Evolutionary conservation across 2,113 vertebrate species (phyloP).

Genomic region (Mesoclemmys tuberculata): DNA sequence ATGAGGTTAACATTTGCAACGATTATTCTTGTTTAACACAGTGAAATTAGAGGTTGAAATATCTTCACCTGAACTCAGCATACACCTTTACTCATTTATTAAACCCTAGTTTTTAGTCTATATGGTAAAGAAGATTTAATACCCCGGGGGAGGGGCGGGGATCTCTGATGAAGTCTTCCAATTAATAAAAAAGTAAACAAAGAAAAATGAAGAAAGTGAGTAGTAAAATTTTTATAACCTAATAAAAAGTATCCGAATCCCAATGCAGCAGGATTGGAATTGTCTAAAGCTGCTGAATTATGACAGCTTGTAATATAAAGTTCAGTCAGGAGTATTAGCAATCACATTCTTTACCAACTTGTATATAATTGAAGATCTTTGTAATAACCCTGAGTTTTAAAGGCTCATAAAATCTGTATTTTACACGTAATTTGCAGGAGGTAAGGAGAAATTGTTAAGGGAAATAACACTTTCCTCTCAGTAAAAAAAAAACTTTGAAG

Average conservation of each 20-base stretch:
- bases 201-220: conserved; percentile 67
- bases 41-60: neutral
- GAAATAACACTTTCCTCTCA: conserved; percentile 44
- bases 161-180: conserved; percentile 37
- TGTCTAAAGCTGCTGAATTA: conserved; percentile 70
- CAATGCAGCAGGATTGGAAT: conserved; percentile 59
- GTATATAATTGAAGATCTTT: conserved; percentile 66
- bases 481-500: conserved; percentile 23
- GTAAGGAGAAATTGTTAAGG: conserved; percentile 34
- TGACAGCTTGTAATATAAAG: conserved; percentile 65
- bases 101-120: conserved; percentile 50
- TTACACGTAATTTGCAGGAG: conserved; percentile 53
- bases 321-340: conserved; percentile 62
- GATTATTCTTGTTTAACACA: too few species aligned
- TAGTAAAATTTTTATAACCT: conserved; percentile 73
- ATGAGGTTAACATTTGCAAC: too few species aligned
- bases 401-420: conserved; percentile 61
- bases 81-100: conserved; percentile 46
- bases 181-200: conserved; percentile 74
- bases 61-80: conserved; percentile 34
- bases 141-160: conserved; percentile 1
- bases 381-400: conserved; percentile 65
- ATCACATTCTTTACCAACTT: conserved; percentile 62
- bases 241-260: conserved; percentile 66
- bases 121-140: conserved; percentile 70